Evolutionary conservation across 2,113 vertebrate species (phyloP).

Genomic region (Pterophyllum scalare): DNA sequence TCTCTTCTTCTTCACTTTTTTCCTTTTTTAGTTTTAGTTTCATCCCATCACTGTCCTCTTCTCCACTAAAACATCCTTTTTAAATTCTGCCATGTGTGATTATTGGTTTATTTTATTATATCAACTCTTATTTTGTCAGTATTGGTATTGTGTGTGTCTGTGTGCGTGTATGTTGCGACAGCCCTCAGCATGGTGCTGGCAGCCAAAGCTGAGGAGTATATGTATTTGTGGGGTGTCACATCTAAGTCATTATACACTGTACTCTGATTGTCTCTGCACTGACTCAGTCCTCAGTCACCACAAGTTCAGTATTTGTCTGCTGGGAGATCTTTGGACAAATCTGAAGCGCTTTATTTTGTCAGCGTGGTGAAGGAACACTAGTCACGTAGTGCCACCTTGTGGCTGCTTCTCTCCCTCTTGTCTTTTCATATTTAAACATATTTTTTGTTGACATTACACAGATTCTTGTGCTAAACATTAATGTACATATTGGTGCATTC

Average conservation of each 20-base stretch:
- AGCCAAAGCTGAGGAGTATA: not conserved
- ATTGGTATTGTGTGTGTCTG: not conserved
- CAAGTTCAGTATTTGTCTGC: constrained; percentile 29
- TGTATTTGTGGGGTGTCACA: constrained; percentile 30
- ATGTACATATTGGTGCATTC: not conserved
- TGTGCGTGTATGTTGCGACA: not conserved
- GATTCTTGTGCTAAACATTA: not conserved
- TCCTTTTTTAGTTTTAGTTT: not conserved
- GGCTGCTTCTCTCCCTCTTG: constrained; percentile 15
- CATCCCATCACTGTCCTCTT: not conserved
- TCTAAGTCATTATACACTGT: constrained; percentile 30
- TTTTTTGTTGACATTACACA: not conserved
- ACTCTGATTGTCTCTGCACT: constrained; percentile 20
- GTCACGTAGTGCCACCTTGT: constrained; percentile 72
- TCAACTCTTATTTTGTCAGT: not conserved
- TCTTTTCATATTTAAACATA: not conserved
- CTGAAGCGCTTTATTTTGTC: not conserved
- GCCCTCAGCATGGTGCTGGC: not conserved
- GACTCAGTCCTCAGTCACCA: constrained; percentile 36
- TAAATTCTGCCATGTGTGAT: not conserved
- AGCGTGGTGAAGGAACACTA: not conserved
- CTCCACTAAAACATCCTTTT: not conserved
- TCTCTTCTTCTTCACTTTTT: not conserved
- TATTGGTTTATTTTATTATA: constrained; percentile 7
- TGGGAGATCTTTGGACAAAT: not conserved